phyloP scores from a whole-genome alignment of 2,113 vertebrate genomes.

The Brachypodius melanocephalos region DNA sequence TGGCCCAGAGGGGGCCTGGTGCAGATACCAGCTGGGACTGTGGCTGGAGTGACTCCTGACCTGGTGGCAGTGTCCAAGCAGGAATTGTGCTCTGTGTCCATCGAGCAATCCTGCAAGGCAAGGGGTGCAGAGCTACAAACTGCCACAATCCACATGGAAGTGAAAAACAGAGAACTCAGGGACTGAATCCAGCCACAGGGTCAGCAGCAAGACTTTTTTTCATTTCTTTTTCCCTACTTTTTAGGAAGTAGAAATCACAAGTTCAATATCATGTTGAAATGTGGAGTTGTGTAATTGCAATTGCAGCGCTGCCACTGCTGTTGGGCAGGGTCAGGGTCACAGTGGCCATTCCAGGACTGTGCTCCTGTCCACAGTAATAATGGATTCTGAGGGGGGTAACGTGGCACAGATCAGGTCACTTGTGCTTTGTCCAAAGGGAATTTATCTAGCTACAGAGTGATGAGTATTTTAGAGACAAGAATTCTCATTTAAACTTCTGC shows the following conservation, averaged over 20 bases:
- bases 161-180: rapidly evolving
- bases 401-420: background rate
- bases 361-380: background rate
- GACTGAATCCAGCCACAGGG: background rate
- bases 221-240: too few species aligned
- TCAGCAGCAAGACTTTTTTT: background rate
- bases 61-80: background rate
- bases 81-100: background rate
- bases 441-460: background rate
- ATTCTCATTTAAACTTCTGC: background rate
- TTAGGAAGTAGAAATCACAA: background rate
- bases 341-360: background rate
- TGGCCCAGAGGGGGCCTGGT: background rate
- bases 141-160: rapidly evolving
- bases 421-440: background rate
- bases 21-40: background rate
- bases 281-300: background rate
- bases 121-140: background rate
- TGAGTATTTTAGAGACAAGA: background rate
- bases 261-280: background rate
- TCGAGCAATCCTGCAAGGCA: background rate
- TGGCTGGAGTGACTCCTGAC: rapidly evolving
- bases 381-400: background rate
- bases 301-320: background rate
- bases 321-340: background rate